Conservation (phyloP, 2,888 invertebrate species). For the Steinernema hermaphroditum region DNA sequence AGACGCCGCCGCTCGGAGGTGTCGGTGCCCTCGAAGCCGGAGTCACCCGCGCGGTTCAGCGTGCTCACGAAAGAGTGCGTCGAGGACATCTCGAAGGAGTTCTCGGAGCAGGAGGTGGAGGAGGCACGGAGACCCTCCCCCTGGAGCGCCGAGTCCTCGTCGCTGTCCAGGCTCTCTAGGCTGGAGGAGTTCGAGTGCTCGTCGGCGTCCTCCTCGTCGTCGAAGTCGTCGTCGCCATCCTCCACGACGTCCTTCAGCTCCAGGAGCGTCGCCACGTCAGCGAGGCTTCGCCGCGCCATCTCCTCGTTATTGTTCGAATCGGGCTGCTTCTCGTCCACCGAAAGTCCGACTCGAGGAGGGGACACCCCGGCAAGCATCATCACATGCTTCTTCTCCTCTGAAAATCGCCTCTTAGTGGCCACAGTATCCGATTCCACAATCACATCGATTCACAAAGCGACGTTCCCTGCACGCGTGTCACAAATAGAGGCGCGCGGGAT, state of each 20-base stretch:
- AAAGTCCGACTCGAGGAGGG: neutral
- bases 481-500: too few species aligned
- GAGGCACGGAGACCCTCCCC: constrained; percentile 47
- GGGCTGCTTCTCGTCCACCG: constrained; percentile 12
- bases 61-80: constrained; percentile 34
- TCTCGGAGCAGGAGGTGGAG: constrained; percentile 59
- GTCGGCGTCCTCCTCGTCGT: constrained; percentile 13
- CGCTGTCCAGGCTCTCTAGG: constrained; percentile 38
- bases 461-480: too few species aligned
- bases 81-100: constrained; percentile 60
- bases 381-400: neutral
- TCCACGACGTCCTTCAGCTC: constrained; percentile 19
- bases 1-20: constrained; percentile 9
- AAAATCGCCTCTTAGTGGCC: constrained; percentile 1
- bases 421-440: neutral
- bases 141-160: constrained; percentile 26
- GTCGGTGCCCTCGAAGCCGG: constrained; percentile 26
- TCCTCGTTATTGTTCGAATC: constrained; percentile 17
- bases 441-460: too few species aligned
- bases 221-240: constrained; percentile 12
- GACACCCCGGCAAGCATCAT: constrained; percentile 2
- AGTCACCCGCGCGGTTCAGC: constrained; percentile 27
- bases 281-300: neutral
- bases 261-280: constrained; percentile 7
- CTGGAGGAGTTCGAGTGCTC: constrained; percentile 44